These are phyloP conservation scores for Tipula confusa DNA, from an alignment of 2,888 invertebrate species.

Conservation along the genomic window DNA sequence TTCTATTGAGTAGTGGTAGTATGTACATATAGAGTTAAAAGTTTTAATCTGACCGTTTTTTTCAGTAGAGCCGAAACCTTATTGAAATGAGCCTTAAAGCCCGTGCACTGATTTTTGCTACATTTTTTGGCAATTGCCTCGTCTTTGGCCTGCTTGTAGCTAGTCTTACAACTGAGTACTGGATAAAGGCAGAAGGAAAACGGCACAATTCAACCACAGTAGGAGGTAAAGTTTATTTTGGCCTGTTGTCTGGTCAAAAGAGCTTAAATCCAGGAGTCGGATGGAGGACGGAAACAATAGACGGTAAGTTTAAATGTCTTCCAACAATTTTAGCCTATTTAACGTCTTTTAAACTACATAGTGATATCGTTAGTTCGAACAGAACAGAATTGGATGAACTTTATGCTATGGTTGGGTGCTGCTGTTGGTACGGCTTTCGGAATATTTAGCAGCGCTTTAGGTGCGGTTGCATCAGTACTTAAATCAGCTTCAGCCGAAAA, in stretches of 20 bases:
- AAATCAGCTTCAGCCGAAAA: slow-evolving; percentile 48
- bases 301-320: slow-evolving; percentile 56
- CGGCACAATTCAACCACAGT: slow-evolving; percentile 50
- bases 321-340: neutral
- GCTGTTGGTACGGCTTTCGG: slow-evolving; percentile 48
- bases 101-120: slow-evolving; percentile 67
- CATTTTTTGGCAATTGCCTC: slow-evolving; percentile 68
- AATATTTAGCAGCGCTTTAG: slow-evolving; percentile 46
- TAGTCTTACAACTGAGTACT: slow-evolving; percentile 71
- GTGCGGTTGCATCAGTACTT: slow-evolving; percentile 48
- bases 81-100: slow-evolving; percentile 59
- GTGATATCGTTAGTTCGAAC: slow-evolving; percentile 45
- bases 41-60: no score
- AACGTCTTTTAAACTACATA: slow-evolving; percentile 36
- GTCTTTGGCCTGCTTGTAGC: slow-evolving; percentile 68
- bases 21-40: no score
- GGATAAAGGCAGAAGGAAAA: slow-evolving; percentile 67
- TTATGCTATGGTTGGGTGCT: slow-evolving; percentile 48
- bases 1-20: no score
- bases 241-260: slow-evolving; percentile 81
- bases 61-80: neutral
- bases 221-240: slow-evolving; percentile 74
- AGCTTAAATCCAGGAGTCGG: slow-evolving; percentile 78
- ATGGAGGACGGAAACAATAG: slow-evolving; percentile 68
- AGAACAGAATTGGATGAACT: slow-evolving; percentile 46